Conservation (phyloP, 2,888 invertebrate genomes). For the Watsonalla cultraria region DNA sequence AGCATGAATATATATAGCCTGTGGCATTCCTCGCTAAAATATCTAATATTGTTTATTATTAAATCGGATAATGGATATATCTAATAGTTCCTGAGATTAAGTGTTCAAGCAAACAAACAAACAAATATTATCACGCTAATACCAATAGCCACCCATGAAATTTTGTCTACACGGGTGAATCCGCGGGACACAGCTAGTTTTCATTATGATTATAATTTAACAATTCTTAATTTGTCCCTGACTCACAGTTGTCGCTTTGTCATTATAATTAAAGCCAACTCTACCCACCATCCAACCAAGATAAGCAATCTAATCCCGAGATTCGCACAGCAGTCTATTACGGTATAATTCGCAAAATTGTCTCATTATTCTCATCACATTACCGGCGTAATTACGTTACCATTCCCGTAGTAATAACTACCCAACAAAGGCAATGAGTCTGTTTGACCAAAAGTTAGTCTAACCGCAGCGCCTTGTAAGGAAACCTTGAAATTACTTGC, state of each 20-base stretch:
- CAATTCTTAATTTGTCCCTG: too few species aligned
- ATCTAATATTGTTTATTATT: too few species aligned
- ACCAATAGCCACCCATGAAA: too few species aligned
- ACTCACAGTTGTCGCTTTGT: not conserved
- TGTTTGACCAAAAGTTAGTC: slow-evolving; percentile 22
- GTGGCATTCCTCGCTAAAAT: too few species aligned
- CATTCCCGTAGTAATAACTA: slow-evolving; percentile 43
- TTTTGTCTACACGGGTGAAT: too few species aligned
- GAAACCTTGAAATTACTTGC: slow-evolving; percentile 34
- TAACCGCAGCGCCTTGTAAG: slow-evolving; percentile 51
- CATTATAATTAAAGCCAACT: not conserved
- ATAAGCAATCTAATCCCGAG: slow-evolving; percentile 4
- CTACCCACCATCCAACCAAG: slow-evolving; percentile 3
- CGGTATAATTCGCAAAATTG: slow-evolving; percentile 14
- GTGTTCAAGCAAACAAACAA: too few species aligned
- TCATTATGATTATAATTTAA: too few species aligned
- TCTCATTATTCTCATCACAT: slow-evolving; percentile 22
- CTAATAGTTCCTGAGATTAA: too few species aligned
- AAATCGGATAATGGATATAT: too few species aligned
- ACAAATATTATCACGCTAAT: too few species aligned
- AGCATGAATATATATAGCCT: too few species aligned
- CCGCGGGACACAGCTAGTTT: too few species aligned
- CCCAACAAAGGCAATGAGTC: slow-evolving; percentile 52
- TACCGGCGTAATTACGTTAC: slow-evolving; percentile 32
- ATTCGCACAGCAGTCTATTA: slow-evolving; percentile 12